These are phyloP conservation scores for Cydia fagiglandana DNA, from an alignment of 1,140 invertebrate genomes.

Conservation along the genomic window DNA sequence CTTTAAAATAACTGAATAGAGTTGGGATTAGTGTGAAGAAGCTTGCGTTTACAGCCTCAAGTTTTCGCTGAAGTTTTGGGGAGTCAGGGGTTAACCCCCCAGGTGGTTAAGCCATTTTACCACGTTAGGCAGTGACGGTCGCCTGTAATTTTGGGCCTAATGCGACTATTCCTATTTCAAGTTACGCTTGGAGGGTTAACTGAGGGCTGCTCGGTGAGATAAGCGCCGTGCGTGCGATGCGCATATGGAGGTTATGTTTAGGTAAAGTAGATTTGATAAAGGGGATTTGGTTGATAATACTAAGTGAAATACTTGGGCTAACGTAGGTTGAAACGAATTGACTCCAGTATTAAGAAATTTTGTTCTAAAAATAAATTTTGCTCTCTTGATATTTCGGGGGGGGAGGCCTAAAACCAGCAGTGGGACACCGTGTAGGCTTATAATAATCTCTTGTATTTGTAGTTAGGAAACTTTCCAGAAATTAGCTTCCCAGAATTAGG, in stretches of 20 bases:
- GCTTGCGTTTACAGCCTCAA: slow-evolving; percentile 39
- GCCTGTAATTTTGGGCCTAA: slow-evolving; percentile 77
- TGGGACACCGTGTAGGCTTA: no score
- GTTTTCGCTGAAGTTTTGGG: slow-evolving; percentile 40
- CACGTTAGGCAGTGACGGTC: slow-evolving; percentile 76
- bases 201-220: slow-evolving; percentile 69
- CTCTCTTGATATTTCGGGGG: no score
- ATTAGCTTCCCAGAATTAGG: no score
- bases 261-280: slow-evolving; percentile 9
- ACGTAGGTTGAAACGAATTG: neutral
- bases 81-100: slow-evolving; percentile 62
- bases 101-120: slow-evolving; percentile 73
- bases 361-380: no score
- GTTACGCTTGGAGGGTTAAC: slow-evolving; percentile 65
- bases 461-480: no score
- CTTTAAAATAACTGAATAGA: slow-evolving; percentile 28
- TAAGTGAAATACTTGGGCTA: neutral
- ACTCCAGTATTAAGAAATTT: no score
- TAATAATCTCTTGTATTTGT: no score
- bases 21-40: neutral
- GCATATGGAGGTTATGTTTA: slow-evolving; percentile 33
- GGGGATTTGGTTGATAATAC: neutral
- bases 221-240: slow-evolving; percentile 48
- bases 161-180: slow-evolving; percentile 77
- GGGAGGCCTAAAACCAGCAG: no score